Conservation (phyloP, 2,888 invertebrate genomes). For the Sialis lutaria region DNA sequence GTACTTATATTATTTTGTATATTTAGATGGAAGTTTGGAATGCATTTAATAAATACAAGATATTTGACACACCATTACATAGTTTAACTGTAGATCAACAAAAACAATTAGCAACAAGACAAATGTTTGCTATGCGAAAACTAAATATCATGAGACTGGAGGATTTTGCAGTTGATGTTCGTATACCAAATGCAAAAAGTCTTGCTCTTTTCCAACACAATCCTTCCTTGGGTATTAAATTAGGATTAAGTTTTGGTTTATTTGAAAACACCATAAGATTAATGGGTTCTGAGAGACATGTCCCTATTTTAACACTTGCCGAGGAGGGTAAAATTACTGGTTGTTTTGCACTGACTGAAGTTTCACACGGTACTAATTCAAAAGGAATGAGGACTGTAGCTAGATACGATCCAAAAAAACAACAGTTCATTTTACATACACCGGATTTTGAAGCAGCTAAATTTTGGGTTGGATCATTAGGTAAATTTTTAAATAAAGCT, state of each 20-base stretch:
- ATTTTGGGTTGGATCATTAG: slow-evolving; percentile 72
- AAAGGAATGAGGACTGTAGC: slow-evolving; percentile 75
- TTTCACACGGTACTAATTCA: slow-evolving; percentile 82
- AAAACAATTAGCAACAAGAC: slow-evolving; percentile 33
- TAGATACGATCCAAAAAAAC: slow-evolving; percentile 52
- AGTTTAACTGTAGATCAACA: slow-evolving; percentile 35
- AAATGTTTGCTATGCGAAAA: slow-evolving; percentile 43
- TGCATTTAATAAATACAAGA: slow-evolving; percentile 36
- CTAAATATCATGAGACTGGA: slow-evolving; percentile 39
- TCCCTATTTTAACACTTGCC: slow-evolving; percentile 30
- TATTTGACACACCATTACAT: slow-evolving; percentile 32
- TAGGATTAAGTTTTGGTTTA: slow-evolving; percentile 44
- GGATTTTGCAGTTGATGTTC: slow-evolving; percentile 28
- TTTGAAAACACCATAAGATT: slow-evolving; percentile 45
- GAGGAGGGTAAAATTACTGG: slow-evolving; percentile 31
- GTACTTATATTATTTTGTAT: slow-evolving; percentile 12
- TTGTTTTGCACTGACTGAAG: slow-evolving; percentile 76
- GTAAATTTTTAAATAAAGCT: slow-evolving; percentile 24
- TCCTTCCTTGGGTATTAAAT: slow-evolving; percentile 44
- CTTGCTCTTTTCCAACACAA: slow-evolving; percentile 39
- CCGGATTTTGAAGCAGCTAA: slow-evolving; percentile 64
- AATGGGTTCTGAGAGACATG: slow-evolving; percentile 45
- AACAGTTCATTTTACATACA: slow-evolving; percentile 54
- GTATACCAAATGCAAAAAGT: slow-evolving; percentile 27
- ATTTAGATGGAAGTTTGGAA: slow-evolving; percentile 36